Evolutionary conservation across 2,888 invertebrate genomes (phyloP), one percentile per base, ranked within the genome.

Genomic region (Thecocarcelia acutangulata): DNA sequence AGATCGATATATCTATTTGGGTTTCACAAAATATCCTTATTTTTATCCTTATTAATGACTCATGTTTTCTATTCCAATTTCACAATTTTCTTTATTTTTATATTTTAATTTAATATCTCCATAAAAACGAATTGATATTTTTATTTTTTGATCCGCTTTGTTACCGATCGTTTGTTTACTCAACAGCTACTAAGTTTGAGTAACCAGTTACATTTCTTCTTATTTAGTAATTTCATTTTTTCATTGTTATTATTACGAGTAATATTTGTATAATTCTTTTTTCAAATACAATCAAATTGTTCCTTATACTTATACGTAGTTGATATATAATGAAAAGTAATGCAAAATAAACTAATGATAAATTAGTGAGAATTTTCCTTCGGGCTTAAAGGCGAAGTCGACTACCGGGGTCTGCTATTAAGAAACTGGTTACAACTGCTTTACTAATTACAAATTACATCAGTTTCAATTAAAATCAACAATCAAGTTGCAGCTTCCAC

Each of bases 171-270:
- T 70, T 69, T 74, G 84, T 81, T 84, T 84, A 77, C 66, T 61
- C 70, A 77, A 80, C 68, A 76, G 81, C 85, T 83, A 87, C 86
- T 87, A 84, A 86, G 82, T 84, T 83, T 84, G 46, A 80, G 70
- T 70, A 85, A 84, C 77, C 76, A 63, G 79, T 80, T 81, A 83
- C 84, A 78, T 83, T 85, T 84, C 83, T 83, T 85, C 84, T 85
- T 85, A 85, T 86, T 83, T 82, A 81, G 80, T 46, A 61, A 68
- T 21, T 73, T 64, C 8, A 15, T 73, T 64, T 33, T 69, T 70
- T 66, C 46, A 37, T 59, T 72, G 9, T 61, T 59, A 58, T 52
- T 63, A 48, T 74, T 56, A 66, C 56, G 56, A 74, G 64, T 48
- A 58, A 37, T 64, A 74, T 63, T 74, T 74, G 64, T 74, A 48